Percentiles rank a stretch among this genome's conserved stretches.
phyloP scores from a whole-genome alignment of 2,888 invertebrate species.

The Brachycybe producta region DNA sequence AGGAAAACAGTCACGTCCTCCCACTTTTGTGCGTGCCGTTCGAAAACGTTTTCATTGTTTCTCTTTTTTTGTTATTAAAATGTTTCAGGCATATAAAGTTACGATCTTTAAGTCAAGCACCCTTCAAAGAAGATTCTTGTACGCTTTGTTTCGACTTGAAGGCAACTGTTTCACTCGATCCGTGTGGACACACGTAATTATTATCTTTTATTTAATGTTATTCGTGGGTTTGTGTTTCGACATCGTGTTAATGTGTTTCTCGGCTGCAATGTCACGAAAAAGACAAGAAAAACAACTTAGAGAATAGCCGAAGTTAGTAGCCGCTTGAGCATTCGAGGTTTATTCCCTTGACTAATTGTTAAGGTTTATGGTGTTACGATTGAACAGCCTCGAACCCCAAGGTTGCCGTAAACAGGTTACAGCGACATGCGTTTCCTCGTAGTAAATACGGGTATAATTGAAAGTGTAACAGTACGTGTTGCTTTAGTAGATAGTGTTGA shows the following conservation, averaged over 20 bases:
- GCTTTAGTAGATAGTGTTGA: too few relatives aligned
- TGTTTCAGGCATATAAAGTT: constrained; percentile 54
- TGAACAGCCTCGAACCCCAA: too few relatives aligned
- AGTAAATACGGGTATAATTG: too few relatives aligned
- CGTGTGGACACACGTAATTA: constrained; percentile 68
- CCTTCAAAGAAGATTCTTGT: constrained; percentile 69
- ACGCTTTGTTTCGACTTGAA: constrained; percentile 71
- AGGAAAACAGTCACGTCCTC: neutral
- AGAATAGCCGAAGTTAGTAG: too few relatives aligned
- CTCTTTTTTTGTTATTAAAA: neutral
- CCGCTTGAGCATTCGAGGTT: too few relatives aligned
- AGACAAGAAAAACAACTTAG: too few relatives aligned
- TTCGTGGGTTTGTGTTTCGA: neutral
- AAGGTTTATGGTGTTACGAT: too few relatives aligned
- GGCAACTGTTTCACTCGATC: constrained; percentile 58
- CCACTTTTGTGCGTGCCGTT: neutral
- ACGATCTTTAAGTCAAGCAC: constrained; percentile 56
- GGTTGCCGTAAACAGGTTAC: too few relatives aligned
- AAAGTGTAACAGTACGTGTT: too few relatives aligned
- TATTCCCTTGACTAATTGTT: too few relatives aligned
- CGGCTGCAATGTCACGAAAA: too few relatives aligned
- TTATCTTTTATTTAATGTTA: neutral
- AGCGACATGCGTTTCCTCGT: too few relatives aligned
- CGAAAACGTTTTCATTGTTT: neutral
- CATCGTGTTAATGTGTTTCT: neutral